Base-by-base conservation (phyloP, 53 echinoderm and acorn worm species). In the Echinometra lucunter region DNA sequence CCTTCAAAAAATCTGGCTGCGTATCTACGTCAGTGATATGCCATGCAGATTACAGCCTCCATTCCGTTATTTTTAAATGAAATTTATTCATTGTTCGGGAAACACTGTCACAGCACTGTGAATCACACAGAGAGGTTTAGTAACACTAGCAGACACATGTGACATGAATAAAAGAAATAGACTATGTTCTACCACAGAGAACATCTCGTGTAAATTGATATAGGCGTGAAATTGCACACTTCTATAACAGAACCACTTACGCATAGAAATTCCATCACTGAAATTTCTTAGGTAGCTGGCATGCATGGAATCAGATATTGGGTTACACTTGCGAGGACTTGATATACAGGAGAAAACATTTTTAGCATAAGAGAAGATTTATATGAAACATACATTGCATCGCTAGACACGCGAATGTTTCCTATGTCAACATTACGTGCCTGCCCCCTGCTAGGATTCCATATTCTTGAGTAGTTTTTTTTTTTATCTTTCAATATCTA, bases 361-460 rank as follows among this genome's bases (percentile, higher is more conserved):
- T 27, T 85, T 10, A 47, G 49, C 85, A 85, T 85, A 49, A 25
- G n/a, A 85, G 13, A 49, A 27, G 45, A 85, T 85, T 47, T 47
- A 15, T 85, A 85, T 85, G 85, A 85, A 85, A 47, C 49, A 85
- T 85, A 45, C 85, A 78, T 78, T 40, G 85, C 45, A 49, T 85
- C 85, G 49, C 85, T 47, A 85, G 85, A 47, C 45, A 49, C 45
- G 85, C 27, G 45, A 85, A 85, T 85, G 45, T 85, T 49, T 85
- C 85, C 49, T 85, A 85, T 49, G 30, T 85, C 85, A 85, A 85
- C 49, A 85, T 11, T 49, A 23, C 49, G 11, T 45, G 85, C 13
- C n/a, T 85, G 9, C 85, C 85, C 85, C 85, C 45, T 85, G 49
- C 85, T 49, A 47, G 28, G 85, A 49, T 78, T 17, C n/a, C n/a